Evolutionary conservation across 2,113 vertebrate genomes (phyloP), one percentile per base, ranked within the genome.

Genomic region (Psophia crepitans): DNA sequence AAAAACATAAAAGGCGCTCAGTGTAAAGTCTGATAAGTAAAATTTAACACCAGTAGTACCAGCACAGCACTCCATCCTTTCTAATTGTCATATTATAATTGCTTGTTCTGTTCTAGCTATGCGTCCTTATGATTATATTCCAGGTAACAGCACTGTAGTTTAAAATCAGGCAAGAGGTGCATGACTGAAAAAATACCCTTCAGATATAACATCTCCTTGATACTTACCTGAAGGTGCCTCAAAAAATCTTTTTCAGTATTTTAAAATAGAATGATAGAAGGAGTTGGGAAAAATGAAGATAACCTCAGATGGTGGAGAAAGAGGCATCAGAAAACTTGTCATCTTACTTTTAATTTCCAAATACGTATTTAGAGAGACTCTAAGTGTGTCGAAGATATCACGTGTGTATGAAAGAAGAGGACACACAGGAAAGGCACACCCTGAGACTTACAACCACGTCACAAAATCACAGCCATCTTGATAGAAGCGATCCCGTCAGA

Each of bases 211-310:
- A 49, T 71, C 41, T 81, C 43, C 26, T 84, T 85, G 81, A 46
- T 84, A 39, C 28, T 66, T 96, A 46, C 65, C 26, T 75, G 69
- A 88, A 95, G 35, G 35, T 46, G 43, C 56, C 43, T 91, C 48
- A 93, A 88, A 80, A 66, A 95, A 89, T 12, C 1, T 61, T 60
- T 85, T 95, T 77, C 46, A 48, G 15, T 85, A 53, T 96, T 92
- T 94, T 94, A 84, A 65, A 91, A 76, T 1, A 61, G 14, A 43
- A 28, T 61, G 18, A 51, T 41, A 77, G 26, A 57, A 54, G 7
- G 11, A 90, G 9, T 14, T n/a, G 11, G 12, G 18, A 9, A 53
- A 74, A 54, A 43, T 26, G 6, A 41, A 70, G 18, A 63, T 30
- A 41, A 61, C 3, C 26, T 11, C 30, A 41, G 4, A 11, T 33